A percentile compares a stretch with the other conserved stretches of the same genome.
phyloP scores from a whole-genome alignment of 2,797 vertebrate species.

The Erithacus rubecula region DNA sequence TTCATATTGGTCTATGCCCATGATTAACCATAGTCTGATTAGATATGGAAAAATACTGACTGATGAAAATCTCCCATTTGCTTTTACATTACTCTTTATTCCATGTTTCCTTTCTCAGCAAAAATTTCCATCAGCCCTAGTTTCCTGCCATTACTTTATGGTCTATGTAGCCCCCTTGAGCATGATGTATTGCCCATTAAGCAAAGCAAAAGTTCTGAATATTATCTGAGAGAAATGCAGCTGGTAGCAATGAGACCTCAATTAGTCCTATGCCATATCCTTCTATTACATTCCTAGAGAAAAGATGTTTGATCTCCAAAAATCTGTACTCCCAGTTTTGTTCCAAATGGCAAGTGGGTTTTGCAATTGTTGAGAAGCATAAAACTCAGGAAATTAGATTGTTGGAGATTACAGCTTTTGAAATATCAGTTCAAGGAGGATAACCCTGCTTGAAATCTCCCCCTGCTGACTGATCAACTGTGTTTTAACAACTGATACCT shows the following conservation, averaged over 20 bases:
- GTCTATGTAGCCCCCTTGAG: fast-evolving
- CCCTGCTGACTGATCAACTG: neutral
- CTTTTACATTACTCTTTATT: neutral
- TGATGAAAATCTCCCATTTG: neutral
- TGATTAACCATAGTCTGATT: neutral
- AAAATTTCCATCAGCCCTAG: neutral
- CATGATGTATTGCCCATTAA: neutral
- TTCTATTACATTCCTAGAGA: neutral
- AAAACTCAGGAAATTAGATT: neutral
- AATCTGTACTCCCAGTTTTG: neutral
- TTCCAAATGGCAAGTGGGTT: neutral
- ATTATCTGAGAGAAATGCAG: neutral
- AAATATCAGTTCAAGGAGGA: neutral
- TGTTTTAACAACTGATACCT: neutral
- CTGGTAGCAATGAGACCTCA: neutral
- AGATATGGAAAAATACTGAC: neutral
- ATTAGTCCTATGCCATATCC: neutral
- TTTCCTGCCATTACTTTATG: neutral
- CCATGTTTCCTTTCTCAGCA: neutral
- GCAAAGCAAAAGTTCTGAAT: neutral
- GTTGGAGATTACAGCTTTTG: neutral
- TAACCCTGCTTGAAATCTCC: neutral
- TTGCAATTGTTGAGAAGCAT: neutral
- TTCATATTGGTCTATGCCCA: neutral
- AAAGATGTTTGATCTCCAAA: neutral